Percentiles rank a stretch among this genome's conserved stretches.
phyloP scores from a whole-genome alignment of 2,888 invertebrate genomes.

The Pharmacophagus antenor region DNA sequence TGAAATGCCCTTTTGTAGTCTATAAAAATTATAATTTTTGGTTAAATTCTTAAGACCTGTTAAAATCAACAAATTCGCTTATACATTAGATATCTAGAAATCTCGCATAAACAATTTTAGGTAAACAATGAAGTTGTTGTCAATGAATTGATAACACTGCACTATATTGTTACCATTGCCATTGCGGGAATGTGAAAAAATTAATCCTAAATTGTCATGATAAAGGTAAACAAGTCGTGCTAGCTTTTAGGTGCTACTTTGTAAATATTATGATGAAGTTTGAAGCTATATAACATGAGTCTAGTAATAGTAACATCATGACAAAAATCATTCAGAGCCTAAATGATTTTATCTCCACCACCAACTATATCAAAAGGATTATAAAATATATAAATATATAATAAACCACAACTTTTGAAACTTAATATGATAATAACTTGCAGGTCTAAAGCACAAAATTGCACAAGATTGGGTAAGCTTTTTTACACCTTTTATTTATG shows the following conservation, averaged over 20 bases:
- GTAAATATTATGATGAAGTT: background rate
- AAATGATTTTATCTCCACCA: background rate
- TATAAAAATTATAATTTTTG: too few relatives aligned
- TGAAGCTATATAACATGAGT: background rate
- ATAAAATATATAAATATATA: background rate
- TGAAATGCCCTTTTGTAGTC: too few relatives aligned
- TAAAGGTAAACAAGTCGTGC: background rate
- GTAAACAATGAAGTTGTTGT: too few relatives aligned
- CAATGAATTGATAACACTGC: too few relatives aligned
- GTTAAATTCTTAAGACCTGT: too few relatives aligned
- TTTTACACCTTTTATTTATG: constrained; percentile 49
- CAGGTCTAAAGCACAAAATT: constrained; percentile 18
- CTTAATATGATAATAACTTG: constrained; percentile 17
- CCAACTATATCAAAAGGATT: background rate
- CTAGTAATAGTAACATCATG: too few relatives aligned
- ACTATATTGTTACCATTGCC: too few relatives aligned
- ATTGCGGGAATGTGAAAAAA: background rate
- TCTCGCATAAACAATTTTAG: too few relatives aligned
- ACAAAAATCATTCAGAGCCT: too few relatives aligned
- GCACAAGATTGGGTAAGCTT: background rate
- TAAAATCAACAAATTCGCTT: too few relatives aligned
- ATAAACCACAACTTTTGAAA: constrained; percentile 8
- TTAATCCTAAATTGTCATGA: background rate
- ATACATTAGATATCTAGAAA: too few relatives aligned
- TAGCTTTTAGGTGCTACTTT: background rate